Base-by-base conservation (phyloP, 1,140 invertebrate genomes). In the Aphelenchoides avenae region DNA sequence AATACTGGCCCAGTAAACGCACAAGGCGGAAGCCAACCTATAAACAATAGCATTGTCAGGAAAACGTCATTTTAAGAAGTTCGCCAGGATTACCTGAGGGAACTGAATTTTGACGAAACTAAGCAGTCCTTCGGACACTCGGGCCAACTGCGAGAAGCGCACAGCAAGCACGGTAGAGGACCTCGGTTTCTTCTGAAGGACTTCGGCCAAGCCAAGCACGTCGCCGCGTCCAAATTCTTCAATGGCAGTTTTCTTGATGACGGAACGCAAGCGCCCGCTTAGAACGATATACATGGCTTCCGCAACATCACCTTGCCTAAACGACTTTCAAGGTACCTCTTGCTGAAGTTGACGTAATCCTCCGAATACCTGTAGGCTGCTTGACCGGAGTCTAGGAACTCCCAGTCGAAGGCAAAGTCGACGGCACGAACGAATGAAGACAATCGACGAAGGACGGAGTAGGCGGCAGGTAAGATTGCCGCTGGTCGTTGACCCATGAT, bases 341-440 rank as follows among this genome's bases (percentile, higher is more conserved):
- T n/a, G n/a, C n/a, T n/a, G n/a, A n/a, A n/a, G n/a, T n/a, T n/a
- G n/a, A n/a, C n/a, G 9, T 3, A 53, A 58, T 3, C 1, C n/a
- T 43, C 7, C 31, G 5, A 24, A 13, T n/a, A 62, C 83, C 82
- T 85, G 79, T 95, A 98, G 5, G 96, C 85, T 0, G 93, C 90
- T 53, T 90, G 84, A 13, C 93, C 92, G 22, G 91, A 91, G 81
- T 97, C 91, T 6, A 95, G 80, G 73, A 94, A 92, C 36, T 89
- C 85, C 95, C 94, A 99, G 78, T 98, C 94, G 2, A 99, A 79
- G 11, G 93, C 93, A 81, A 98, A 99, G 82, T 99, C 95, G 30
- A 98, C 93, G 81, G 97, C 94, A 66, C 95, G 81, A 0, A 98
- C 91, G 80, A 98, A 95, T 0, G 92, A 87, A 51, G 93, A 97